A percentile compares a stretch with the other conserved stretches of the same genome.
These are phyloP conservation scores for Tetranychus truncatus DNA, from an alignment of 2,888 invertebrate species.

Conservation along the genomic window DNA sequence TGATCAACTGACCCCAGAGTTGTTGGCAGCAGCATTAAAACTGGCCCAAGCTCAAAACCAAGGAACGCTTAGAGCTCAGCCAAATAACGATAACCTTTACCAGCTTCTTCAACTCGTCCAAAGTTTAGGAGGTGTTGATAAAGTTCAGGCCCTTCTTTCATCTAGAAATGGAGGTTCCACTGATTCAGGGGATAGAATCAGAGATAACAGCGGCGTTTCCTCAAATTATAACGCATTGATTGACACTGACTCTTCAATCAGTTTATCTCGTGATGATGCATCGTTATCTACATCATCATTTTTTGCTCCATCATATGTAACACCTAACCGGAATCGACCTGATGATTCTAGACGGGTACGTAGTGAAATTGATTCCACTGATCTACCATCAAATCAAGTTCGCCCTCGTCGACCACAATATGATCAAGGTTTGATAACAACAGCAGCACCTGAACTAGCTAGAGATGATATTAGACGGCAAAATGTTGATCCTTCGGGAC, in stretches of 20 bases:
- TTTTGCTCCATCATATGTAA: slow-evolving; percentile 16
- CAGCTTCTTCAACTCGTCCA: slow-evolving; percentile 28
- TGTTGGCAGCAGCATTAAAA: slow-evolving; percentile 10
- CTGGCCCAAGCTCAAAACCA: slow-evolving; percentile 4
- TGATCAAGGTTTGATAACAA: background rate
- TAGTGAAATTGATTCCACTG: background rate
- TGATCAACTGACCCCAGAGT: slow-evolving; percentile 7
- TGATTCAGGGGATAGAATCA: background rate
- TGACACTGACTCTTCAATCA: background rate
- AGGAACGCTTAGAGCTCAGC: background rate
- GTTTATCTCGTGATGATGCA: slow-evolving; percentile 1
- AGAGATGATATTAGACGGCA: background rate
- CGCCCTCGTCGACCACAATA: slow-evolving; percentile 20
- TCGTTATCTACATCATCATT: slow-evolving; percentile 19
- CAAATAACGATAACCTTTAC: slow-evolving; percentile 21
- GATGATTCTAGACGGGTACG: background rate
- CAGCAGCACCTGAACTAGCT: background rate
- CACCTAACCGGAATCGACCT: slow-evolving; percentile 7
- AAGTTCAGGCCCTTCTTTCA: slow-evolving; percentile 27
- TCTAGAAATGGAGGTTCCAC: slow-evolving; percentile 7
- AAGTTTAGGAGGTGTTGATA: slow-evolving; percentile 30
- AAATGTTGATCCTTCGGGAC: background rate
- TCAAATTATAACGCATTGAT: background rate
- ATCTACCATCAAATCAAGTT: slow-evolving; percentile 13
- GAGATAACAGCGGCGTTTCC: background rate